A percentile compares a stretch with the other conserved stretches of the same genome.
phyloP scores from a whole-genome alignment of 2,797 vertebrate genomes.

The Denticeps clupeoides region DNA sequence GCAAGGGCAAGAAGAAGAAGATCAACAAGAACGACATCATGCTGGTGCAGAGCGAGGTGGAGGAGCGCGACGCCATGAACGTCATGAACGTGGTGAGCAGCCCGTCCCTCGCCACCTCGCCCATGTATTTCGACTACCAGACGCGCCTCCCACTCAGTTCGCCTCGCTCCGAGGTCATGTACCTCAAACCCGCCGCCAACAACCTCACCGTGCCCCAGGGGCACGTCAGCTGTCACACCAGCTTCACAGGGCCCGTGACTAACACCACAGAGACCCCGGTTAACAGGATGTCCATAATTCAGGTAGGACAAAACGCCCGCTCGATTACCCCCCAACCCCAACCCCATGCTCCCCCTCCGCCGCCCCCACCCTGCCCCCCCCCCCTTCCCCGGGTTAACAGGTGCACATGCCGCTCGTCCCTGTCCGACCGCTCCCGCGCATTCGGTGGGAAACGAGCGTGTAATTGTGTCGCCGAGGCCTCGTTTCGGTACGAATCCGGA shows the following conservation, averaged over 20 bases:
- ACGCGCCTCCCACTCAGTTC: slow-evolving; percentile 98
- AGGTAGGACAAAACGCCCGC: slow-evolving; percentile 69
- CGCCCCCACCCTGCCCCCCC: not conserved
- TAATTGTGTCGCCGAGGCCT: slow-evolving; percentile 26
- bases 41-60: slow-evolving; percentile 98
- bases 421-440: too few relatives aligned
- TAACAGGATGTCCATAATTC: slow-evolving; percentile 99
- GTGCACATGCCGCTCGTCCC: not conserved
- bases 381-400: slow-evolving; percentile 4
- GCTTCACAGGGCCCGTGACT: slow-evolving; percentile 95
- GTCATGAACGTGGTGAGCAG: slow-evolving; percentile 99
- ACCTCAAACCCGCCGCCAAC: slow-evolving; percentile 96
- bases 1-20: slow-evolving; percentile 96
- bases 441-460: slow-evolving; percentile 22
- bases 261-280: slow-evolving; percentile 89
- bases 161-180: slow-evolving; percentile 98
- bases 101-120: slow-evolving; percentile 96
- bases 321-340: slow-evolving; percentile 19
- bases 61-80: slow-evolving; percentile 98
- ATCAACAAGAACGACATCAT: slow-evolving; percentile 99
- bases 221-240: slow-evolving; percentile 94
- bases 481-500: slow-evolving; percentile 21
- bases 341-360: not conserved
- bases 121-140: slow-evolving; percentile 99
- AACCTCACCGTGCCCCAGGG: slow-evolving; percentile 98